Evolutionary conservation across 2,113 vertebrate genomes (phyloP), one percentile per base, ranked within the genome.

Genomic region (Nibea albiflora): DNA sequence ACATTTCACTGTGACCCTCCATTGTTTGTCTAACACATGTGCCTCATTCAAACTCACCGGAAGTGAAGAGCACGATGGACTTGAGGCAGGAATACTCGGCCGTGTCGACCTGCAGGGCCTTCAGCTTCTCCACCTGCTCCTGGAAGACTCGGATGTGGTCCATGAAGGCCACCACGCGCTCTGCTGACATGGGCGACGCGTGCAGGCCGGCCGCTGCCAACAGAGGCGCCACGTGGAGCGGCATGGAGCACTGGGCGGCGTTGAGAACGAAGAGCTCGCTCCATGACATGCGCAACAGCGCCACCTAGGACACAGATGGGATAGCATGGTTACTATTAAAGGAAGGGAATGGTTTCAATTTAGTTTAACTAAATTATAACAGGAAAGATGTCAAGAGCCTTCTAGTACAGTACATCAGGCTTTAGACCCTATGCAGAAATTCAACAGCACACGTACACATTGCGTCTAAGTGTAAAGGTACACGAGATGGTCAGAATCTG

Each of bases 111-210:
- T 95, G 96, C 86, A 97, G 95, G 4, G 90, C 95, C 90, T 96
- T 96, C 89, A 97, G 95, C 90, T 96, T 96, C 92, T 97, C 96
- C 92, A 97, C 96, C 92, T 97, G 96, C 91, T 97, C 96, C 78
- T 96, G 96, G 92, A 96, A 96, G 76, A 96, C 94, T 0, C 96
- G 94, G 92, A 96, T 96, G 94, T 97, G 96, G 92, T 97, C 96
- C 96, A 97, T 96, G 94, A 96, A 96, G 80, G 96, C 96, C 87
- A 96, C 96, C 35, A 96, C 96, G 0, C 96, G 93, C 80, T 97
- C 96, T 0, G 96, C 95, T 0, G 95, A 95, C 96, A 96, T 95
- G 68, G 96, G 96, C 0, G 96, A 95, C 11, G 95, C 96, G 26
- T 96, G 96, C 47, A 96, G 94, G 68, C 96, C 96, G 0, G 96